Base-by-base conservation (phyloP, 2,797 vertebrate genomes). In the Diplodus puntazzo region DNA sequence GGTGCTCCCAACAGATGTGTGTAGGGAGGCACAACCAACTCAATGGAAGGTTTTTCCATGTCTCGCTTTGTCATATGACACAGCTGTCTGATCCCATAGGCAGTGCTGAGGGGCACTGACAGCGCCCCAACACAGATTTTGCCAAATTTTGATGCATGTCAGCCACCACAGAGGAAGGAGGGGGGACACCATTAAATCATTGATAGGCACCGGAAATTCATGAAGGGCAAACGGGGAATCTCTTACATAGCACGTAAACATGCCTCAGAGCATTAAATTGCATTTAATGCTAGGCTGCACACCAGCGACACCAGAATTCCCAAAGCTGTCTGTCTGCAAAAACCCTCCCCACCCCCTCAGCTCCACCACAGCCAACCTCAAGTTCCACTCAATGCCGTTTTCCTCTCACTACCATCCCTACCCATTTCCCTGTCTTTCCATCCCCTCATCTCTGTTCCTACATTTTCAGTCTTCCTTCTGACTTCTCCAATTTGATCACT, bases 221-320 rank as follows among this genome's bases (percentile, higher is more conserved):
- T 68, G 46, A 71, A 69, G 75, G 62, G 59, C 74, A 76, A 88
- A 74, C 18, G 11, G 46, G 81, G 82, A 73, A 88, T 92, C 74
- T 64, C 80, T 88, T 88, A 86, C 75, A 93, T 84, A 81, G 83
- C 66, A 75, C 17, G 75, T 86, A 88, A 89, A 89, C 77, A 88
- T 84, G 88, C 85, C 77, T 60, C 17, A 57, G 74, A 85, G 90
- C 84, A 88, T 92, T 91, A 88, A 91, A 94, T 91, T 87, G 90
- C 61, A 89, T 93, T 91, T 91, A 91, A 90, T 87, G 89, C 78
- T 74, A 83, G 82, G 71, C 77, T 91, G 88, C 91, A 88, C 90
- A 87, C 57, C 85, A 87, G 79, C 20, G 34, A 84, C 71, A 89
- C 79, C 80, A 89, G 83, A 86, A 91, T 82, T 91, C 83, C 89